Evolutionary conservation across 2,888 invertebrate genomes (phyloP), one percentile per base, ranked within the genome.

Genomic region (Apoda limacodes): DNA sequence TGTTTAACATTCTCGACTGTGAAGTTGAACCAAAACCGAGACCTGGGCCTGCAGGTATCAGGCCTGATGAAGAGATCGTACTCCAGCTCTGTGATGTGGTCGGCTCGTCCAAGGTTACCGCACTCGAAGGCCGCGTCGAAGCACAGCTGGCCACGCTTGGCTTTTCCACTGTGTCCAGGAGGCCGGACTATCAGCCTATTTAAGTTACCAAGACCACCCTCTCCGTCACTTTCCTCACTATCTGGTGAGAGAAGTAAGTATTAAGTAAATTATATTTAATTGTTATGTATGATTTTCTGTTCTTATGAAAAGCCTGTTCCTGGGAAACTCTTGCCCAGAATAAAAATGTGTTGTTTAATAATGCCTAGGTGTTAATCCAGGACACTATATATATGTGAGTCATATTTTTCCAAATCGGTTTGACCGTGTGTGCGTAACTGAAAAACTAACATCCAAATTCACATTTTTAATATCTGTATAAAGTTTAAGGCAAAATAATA

Each of bases 61-160:
- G 98, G 98, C 23, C 98, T 83, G 32, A 99, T 88, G 70, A 91
- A 98, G 28, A 99, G 83, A 74, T 99, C 98, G 68, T 98, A 98
- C 65, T 98, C 98, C 59, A 89, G 89, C 52, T 98, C 97, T 4
- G 92, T 92, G 48, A 98, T 85, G 47, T 95, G 87, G 60, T 97
- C 96, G 1, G 97, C 96, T 42, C 95, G 84, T n/a, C 97, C 98
- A 29, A 98, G 83, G 74, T 98, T 98, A 49, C 98, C 97, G 39
- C 95, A 93, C 75, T 98, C 98, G 69, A 94, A 98, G 9, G 95
- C 93, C 2, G 98, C 97, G 76, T 98, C 97, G 71, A 98, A 98
- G 58, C 97, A 96, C 13, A 98, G 82, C 62, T 98, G 97, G 3
- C 98, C 98, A 40, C 93, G 89, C 75, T 96, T 97, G 7, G 97